A percentile compares a stretch with the other conserved stretches of the same genome.
Evolutionary conservation across 2,888 invertebrate genomes (phyloP).

Genomic region (Amphipoea oculea): DNA sequence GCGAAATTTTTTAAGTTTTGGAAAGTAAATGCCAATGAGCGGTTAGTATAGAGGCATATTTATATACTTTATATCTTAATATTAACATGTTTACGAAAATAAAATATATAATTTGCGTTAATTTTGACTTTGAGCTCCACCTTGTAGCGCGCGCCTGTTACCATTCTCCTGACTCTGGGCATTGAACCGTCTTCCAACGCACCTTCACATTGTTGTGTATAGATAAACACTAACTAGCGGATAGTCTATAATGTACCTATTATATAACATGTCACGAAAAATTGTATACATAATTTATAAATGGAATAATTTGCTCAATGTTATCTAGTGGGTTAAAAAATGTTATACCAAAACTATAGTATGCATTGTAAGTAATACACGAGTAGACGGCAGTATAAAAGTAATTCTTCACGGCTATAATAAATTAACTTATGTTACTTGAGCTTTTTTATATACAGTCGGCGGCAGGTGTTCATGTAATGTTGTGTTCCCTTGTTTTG

Average conservation of each 20-base stretch:
- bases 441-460: constrained; percentile 63
- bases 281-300: constrained; percentile 69
- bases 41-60: constrained; percentile 66
- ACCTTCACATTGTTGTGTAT: constrained; percentile 86
- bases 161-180: constrained; percentile 83
- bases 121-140: constrained; percentile 60
- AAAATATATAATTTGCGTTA: constrained; percentile 67
- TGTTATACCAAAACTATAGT: constrained; percentile 81
- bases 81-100: constrained; percentile 66
- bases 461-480: constrained; percentile 48
- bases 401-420: constrained; percentile 67
- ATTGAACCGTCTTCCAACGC: constrained; percentile 83
- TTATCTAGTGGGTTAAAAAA: constrained; percentile 84
- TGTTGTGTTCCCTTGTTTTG: constrained; percentile 62
- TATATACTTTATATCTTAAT: constrained; percentile 64
- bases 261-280: constrained; percentile 68
- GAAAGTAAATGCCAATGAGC: constrained; percentile 47
- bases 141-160: constrained; percentile 77
- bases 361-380: constrained; percentile 73
- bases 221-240: constrained; percentile 74
- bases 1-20: constrained; percentile 3
- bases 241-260: constrained; percentile 63
- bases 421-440: constrained; percentile 71
- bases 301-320: constrained; percentile 83
- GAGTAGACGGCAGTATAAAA: constrained; percentile 54